Conservation (phyloP, 2,113 vertebrate species). For the Micromys minutus region DNA sequence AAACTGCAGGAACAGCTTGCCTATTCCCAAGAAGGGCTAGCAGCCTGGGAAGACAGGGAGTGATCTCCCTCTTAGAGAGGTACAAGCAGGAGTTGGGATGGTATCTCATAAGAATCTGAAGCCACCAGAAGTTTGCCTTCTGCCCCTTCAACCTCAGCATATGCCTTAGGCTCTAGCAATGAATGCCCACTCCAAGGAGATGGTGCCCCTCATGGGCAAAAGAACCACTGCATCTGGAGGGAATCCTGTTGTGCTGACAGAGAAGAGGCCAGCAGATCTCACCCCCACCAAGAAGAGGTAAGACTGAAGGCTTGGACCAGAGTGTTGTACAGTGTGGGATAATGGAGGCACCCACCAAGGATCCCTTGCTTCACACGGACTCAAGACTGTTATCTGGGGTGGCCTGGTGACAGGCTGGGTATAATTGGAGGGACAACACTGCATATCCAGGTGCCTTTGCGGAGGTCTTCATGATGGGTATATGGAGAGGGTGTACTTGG, state of each 20-base stretch:
- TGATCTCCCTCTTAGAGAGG: not conserved
- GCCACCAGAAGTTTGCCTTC: not conserved
- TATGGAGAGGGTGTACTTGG: not conserved
- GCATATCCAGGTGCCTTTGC: not conserved
- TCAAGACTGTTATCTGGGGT: not conserved
- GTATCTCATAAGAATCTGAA: not conserved
- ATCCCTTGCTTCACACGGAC: not conserved
- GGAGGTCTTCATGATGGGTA: not conserved
- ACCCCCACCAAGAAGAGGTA: conserved; percentile 81
- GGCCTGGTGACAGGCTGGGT: not conserved
- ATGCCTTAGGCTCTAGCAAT: conserved; percentile 65
- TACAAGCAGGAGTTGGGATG: not conserved
- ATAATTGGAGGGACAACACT: not conserved
- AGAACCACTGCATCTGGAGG: not conserved
- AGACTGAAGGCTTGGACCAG: not conserved
- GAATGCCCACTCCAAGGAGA: conserved; percentile 71
- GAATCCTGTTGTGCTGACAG: conserved; percentile 46
- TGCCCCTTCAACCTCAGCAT: not conserved
- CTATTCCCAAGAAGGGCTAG: not conserved
- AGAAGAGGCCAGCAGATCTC: conserved; percentile 64
- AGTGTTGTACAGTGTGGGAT: not conserved
- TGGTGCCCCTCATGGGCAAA: conserved; percentile 66
- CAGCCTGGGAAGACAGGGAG: not conserved
- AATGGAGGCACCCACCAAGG: not conserved
- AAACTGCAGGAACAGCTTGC: not conserved